phyloP scores from a whole-genome alignment of 2,797 vertebrate species.

The Crossoptilon crossoptilon region DNA sequence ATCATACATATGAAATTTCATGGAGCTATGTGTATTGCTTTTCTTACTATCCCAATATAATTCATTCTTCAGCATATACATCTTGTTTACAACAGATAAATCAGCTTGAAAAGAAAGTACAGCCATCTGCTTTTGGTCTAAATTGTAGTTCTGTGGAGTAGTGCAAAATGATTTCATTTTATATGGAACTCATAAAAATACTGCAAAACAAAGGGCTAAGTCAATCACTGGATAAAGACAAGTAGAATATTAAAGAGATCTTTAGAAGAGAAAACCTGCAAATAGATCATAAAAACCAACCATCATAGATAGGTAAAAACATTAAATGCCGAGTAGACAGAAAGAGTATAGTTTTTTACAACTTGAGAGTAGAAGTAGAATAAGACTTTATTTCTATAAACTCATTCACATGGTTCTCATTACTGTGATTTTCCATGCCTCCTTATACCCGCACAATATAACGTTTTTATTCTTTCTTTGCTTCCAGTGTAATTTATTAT shows the following conservation, averaged over 20 bases:
- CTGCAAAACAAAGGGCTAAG: constrained; percentile 10
- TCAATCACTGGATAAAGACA: constrained; percentile 23
- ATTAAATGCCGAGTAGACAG: neutral
- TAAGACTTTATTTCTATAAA: neutral
- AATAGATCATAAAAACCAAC: neutral
- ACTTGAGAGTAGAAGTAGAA: neutral
- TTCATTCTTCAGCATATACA: neutral
- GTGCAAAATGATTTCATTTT: constrained; percentile 3
- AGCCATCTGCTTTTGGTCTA: constrained; percentile 14
- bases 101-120: neutral
- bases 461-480: neutral
- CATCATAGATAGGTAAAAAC: neutral
- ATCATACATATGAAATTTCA: neutral
- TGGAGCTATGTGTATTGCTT: neutral
- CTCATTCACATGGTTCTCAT: constrained; percentile 8
- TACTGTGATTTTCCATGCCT: neutral
- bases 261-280: constrained; percentile 3
- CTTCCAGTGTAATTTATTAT: neutral
- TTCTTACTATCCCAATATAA: neutral
- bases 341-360: neutral
- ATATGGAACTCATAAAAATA: neutral
- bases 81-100: constrained; percentile 40
- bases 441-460: neutral
- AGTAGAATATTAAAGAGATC: neutral
- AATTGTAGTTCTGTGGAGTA: neutral